A percentile compares a stretch with the other conserved stretches of the same genome.
Evolutionary conservation across 2,797 vertebrate genomes (phyloP).

Genomic region (Platyrinchus mystaceus): DNA sequence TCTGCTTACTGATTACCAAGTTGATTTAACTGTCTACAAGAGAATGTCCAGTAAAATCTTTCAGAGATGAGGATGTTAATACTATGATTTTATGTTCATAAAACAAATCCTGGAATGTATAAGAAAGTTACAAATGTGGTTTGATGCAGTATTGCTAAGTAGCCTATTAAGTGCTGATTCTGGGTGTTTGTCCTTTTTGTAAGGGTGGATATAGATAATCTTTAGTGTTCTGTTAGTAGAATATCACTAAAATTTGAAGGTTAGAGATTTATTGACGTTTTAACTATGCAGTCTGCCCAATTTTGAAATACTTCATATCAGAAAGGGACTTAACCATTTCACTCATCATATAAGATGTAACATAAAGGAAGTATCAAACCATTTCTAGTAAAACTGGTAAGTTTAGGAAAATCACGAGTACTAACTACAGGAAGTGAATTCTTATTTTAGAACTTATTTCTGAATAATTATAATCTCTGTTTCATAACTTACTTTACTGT

Average conservation of each 20-base stretch:
- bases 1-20: neutral
- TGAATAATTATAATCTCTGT: neutral
- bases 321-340: neutral
- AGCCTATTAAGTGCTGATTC: neutral
- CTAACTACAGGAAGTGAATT: neutral
- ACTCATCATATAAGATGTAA: neutral
- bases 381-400: neutral
- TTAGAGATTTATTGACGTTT: neutral
- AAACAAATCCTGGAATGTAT: neutral
- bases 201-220: neutral
- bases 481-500: neutral
- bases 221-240: neutral
- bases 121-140: neutral
- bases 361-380: neutral
- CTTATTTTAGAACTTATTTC: neutral
- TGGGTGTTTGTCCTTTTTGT: neutral
- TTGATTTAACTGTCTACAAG: neutral
- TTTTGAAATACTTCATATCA: neutral
- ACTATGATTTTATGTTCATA: neutral
- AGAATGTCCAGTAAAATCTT: neutral
- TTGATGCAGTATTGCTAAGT: neutral
- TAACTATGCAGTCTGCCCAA: neutral
- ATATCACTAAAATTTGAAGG: neutral
- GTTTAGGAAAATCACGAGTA: neutral
- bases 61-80: neutral